These are phyloP conservation scores for Cariama cristata DNA, from an alignment of 2,113 vertebrate genomes.

Conservation along the genomic window DNA sequence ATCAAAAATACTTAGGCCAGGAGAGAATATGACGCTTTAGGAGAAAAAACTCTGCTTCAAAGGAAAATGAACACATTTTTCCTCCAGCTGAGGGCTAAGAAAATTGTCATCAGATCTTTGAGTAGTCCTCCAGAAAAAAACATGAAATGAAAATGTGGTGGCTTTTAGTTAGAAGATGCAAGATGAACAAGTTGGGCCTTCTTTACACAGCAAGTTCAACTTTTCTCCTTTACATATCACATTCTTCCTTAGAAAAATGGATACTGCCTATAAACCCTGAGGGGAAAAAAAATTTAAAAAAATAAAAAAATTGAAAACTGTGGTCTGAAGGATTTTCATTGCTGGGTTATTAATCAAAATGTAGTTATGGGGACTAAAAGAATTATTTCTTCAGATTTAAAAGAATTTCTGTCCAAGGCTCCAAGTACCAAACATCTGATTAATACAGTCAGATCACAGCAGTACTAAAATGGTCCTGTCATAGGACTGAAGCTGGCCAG, in stretches of 20 bases:
- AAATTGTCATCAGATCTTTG: neutral
- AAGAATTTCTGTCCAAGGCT: neutral
- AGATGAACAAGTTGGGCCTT: neutral
- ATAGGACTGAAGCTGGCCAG: neutral
- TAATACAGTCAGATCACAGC: neutral
- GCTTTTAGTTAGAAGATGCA: neutral
- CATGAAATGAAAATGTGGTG: neutral
- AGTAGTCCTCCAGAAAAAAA: neutral
- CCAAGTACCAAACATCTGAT: neutral
- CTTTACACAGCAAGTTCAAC: neutral
- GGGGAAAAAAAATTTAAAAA: fast-evolving
- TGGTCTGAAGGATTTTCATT: neutral
- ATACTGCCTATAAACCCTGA: neutral
- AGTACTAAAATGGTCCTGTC: neutral
- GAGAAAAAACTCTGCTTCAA: neutral
- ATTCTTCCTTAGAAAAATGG: neutral
- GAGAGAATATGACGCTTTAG: neutral
- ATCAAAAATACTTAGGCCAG: neutral
- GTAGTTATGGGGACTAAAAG: neutral
- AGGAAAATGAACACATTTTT: neutral
- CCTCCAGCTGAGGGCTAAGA: neutral
- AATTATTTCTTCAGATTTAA: neutral
- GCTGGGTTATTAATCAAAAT: neutral
- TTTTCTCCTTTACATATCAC: neutral
- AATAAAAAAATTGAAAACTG: neutral